These are phyloP conservation scores for Eledona agricola DNA, from an alignment of 2,888 invertebrate genomes.

Conservation along the genomic window DNA sequence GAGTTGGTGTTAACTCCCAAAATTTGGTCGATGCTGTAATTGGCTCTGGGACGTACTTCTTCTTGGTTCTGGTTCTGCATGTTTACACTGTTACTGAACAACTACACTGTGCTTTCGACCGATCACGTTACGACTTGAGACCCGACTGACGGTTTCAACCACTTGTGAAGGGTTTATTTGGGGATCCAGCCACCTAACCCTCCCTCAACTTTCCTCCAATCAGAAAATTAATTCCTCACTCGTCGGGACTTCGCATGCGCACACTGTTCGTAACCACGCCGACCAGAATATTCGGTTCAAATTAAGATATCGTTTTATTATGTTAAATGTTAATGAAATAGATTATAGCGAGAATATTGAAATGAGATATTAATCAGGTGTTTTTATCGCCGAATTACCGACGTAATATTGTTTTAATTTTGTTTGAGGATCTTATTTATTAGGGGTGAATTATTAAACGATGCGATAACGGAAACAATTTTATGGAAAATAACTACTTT, in stretches of 20 bases:
- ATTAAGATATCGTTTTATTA: constrained; percentile 46
- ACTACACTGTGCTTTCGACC: constrained; percentile 23
- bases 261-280: constrained; percentile 53
- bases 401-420: constrained; percentile 50
- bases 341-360: constrained; percentile 50
- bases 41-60: constrained; percentile 58
- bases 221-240: constrained; percentile 32
- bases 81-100: constrained; percentile 39
- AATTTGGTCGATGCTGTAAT: constrained; percentile 63
- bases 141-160: constrained; percentile 50
- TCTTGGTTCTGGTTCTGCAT: constrained; percentile 51
- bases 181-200: constrained; percentile 47
- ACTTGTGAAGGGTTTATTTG: constrained; percentile 48
- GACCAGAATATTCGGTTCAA: constrained; percentile 52
- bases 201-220: constrained; percentile 50
- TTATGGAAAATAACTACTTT: constrained; percentile 43
- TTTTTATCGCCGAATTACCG: constrained; percentile 51
- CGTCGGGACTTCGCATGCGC: constrained; percentile 48
- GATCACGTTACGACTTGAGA: constrained; percentile 9
- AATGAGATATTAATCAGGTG: constrained; percentile 56
- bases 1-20: constrained; percentile 56
- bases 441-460: constrained; percentile 47
- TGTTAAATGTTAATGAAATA: constrained; percentile 54
- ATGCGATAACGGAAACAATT: constrained; percentile 44
- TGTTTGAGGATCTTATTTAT: constrained; percentile 49